Base-by-base conservation (phyloP, 2,113 vertebrate species). In the Bubo blakistoni region DNA sequence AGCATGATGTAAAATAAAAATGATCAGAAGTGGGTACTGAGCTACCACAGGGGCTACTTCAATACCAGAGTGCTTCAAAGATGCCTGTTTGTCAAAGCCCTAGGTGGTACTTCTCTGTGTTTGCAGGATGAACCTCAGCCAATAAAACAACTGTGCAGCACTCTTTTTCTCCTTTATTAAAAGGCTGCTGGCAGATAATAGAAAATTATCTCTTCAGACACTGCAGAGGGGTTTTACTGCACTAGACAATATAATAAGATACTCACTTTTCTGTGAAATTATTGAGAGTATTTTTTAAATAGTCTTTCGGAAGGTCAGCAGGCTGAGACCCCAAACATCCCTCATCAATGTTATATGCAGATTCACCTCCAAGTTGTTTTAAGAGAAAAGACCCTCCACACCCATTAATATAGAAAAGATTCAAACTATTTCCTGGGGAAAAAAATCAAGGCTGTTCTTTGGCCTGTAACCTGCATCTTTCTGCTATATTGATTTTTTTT, bases 141-240 rank as follows among this genome's bases (percentile, higher is more conserved):
- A 92, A 90, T 86, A 92, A 95, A 86, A 86, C 77, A 81, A 92
- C 76, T 78, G 83, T 84, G 80, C 55, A 81, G 67, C 46, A 30
- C 63, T 88, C 76, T 62, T 95, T 93, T 86, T 74, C 63, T 88
- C 59, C 51, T 91, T 92, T 94, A 94, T 94, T 96, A 91, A 96
- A 96, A 97, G 51, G 13, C 19, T 89, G 71, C 77, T 91, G 61
- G 71, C 42, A 91, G 77, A 92, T 81, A 89, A 92, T 67, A 86
- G 92, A 92, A 88, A 95, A 92, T 81, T 91, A 84, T 86, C 63
- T 84, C 83, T 84, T 91, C 91, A 96, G 51, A 86, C 49, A 17
- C 63, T 88, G 69, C 76, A 81, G 63, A 84, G n/a, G 19, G 10
- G n/a, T 38, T 95, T 95, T 95, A 94, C 63, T 83, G 20, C n/a